Evolutionary conservation across 2,113 vertebrate species (phyloP), one percentile per base, ranked within the genome.

Genomic region (Crypturellus undulatus): DNA sequence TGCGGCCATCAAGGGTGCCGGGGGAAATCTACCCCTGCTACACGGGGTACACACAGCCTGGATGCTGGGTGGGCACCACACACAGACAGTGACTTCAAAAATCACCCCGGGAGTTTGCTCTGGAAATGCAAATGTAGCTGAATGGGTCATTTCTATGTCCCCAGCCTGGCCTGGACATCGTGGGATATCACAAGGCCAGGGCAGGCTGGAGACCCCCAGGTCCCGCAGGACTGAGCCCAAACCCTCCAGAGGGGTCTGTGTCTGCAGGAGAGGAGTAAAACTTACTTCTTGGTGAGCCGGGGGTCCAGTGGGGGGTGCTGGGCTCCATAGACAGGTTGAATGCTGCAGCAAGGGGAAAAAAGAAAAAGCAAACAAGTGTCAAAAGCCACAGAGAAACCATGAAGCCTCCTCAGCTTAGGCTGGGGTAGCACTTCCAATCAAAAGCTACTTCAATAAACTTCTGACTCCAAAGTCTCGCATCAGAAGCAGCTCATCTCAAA

Each of bases 311-410:
- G 99, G 43, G 99, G 99, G 81, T 99, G 99, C 95, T 99, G 99
- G 18, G 99, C 99, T 97, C 99, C 99, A 81, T 99, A 99, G 60
- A 99, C 99, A 8, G 99, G 99, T 43, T 99, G 99, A 86, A 99
- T 98, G 72, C 99, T 99, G 96, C 84, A 95, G 79, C 18, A 62
- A 82, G 56, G 36, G 80, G 40, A 16, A 21, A 19, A 56, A 47
- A 34, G 62, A 13, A 58, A 52, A 20, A 6, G 38, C 2, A 18
- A 15, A 5, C 3, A 8, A 19, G 26, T 79, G 60, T 36, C 78
- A 86, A 93, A 87, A 89, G 10, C 68, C 40, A 42, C 26, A 58
- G 26, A 34, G 25, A 22, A 77, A 62, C 70, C 79, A 40, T 2
- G 3, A 95, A 64, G 63, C 3, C 45, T 64, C 30, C 75, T 45